Evolutionary conservation across 2,113 vertebrate species (phyloP), one percentile per base, ranked within the genome.

Genomic region (Mormoops blainvillei): DNA sequence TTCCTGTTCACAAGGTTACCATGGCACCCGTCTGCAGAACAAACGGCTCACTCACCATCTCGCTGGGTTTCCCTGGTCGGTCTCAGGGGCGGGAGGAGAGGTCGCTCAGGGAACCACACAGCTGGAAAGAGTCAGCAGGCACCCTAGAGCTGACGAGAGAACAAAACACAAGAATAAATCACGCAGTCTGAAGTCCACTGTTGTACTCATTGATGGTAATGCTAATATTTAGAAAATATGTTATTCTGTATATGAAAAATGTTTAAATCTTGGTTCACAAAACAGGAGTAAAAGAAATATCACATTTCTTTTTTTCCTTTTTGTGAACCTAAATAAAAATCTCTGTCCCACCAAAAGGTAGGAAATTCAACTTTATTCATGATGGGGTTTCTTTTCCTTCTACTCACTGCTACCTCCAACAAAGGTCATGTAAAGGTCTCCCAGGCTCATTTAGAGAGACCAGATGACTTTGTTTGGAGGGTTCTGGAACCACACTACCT

Each of bases 261-360:
- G 38, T 67, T 86, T 80, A 16, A 89, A 33, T 83, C 50, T 95
- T 94, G 33, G 50, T 87, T 22, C 38, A 84, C 28, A 89, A 78
- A 36, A 61, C 31, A 93, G 43, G 4, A 85, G 88, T 70, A 78
- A 24, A 74, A 87, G 52, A 90, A 78, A 54, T 20, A 43, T 41
- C 67, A 73, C 73, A 43, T 96, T 61, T 94, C 31, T 94, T 94
- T 58, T 58, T 89, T 90, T 84, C 15, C 76, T 83, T 96, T 68
- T 43, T 76, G 68, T 56, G 36, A 90, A 70, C 4, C 19, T 63
- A 87, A 94, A 50, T 92, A 61, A 92, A 96, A 70, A 70, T 92
- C 43, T 92, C 33, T 68, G 24, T 92, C 56, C 36, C 85, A 78
- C 48, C 33, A 73, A 61, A 33, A 43, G 68, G 15, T 63, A 20